Percentiles rank a stretch among this genome's conserved stretches.
Evolutionary conservation across 2,113 vertebrate genomes (phyloP).

Genomic region (Nibea albiflora): DNA sequence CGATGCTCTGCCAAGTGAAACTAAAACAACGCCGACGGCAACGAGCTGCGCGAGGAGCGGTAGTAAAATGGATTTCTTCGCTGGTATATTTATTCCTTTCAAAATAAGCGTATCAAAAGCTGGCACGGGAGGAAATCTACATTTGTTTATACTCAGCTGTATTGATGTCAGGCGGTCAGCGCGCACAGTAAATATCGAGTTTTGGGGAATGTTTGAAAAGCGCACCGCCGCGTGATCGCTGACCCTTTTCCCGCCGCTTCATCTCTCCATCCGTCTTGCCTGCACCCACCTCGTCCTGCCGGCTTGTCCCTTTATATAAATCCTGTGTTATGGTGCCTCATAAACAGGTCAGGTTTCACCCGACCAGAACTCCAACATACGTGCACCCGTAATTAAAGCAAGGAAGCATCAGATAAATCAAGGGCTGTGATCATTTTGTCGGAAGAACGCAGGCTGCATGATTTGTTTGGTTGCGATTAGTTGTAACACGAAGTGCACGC

Average conservation of each 20-base stretch:
- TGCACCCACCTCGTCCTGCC: conserved; percentile 31
- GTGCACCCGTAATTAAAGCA: conserved; percentile 33
- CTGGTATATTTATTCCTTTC: conserved; percentile 51
- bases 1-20: conserved; percentile 27
- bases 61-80: conserved; percentile 64
- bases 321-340: conserved; percentile 53
- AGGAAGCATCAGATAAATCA: conserved; percentile 27
- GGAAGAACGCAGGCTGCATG: not conserved
- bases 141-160: conserved; percentile 66
- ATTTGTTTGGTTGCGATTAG: not conserved
- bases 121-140: conserved; percentile 53
- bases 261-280: conserved; percentile 56
- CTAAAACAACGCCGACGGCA: conserved; percentile 51
- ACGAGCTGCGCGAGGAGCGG: conserved; percentile 22
- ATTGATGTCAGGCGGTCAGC: conserved; percentile 49
- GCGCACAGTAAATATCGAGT: conserved; percentile 67
- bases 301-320: conserved; percentile 67
- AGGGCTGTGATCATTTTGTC: not conserved
- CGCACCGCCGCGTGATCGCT: conserved; percentile 44
- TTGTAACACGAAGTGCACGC: not conserved
- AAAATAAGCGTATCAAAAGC: conserved; percentile 56
- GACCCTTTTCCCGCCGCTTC: conserved; percentile 34
- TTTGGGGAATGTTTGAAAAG: conserved; percentile 57
- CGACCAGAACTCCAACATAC: conserved; percentile 48
- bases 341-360: conserved; percentile 66